Evolutionary conservation across 2,797 vertebrate species (phyloP).

Genomic region (Sorex maritimensis): DNA sequence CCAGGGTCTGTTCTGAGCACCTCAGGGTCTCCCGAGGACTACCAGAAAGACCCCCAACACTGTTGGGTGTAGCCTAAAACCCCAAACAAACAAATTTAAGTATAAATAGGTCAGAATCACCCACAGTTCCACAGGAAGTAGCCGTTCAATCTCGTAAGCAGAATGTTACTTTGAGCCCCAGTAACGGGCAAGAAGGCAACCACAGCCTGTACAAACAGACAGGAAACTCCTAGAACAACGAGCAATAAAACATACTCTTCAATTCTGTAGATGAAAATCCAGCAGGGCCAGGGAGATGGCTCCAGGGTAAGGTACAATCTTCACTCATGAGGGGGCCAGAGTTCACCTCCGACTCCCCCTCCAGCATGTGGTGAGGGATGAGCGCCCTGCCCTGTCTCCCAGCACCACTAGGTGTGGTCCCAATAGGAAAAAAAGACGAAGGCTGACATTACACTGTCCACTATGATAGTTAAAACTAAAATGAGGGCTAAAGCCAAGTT

Average conservation of each 20-base stretch:
- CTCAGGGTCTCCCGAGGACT: too few relatives aligned
- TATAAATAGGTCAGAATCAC: conserved; percentile 19
- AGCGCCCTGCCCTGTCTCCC: too few relatives aligned
- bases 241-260: conserved; percentile 47
- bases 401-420: too few relatives aligned
- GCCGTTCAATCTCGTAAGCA: conserved; percentile 16
- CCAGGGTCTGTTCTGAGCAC: too few relatives aligned
- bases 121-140: not conserved
- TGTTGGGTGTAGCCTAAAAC: too few relatives aligned
- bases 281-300: not conserved
- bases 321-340: too few relatives aligned
- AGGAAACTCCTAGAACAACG: conserved; percentile 57
- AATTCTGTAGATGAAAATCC: conserved; percentile 27
- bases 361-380: too few relatives aligned
- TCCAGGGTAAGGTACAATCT: too few relatives aligned
- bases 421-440: not conserved
- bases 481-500: conserved; percentile 3
- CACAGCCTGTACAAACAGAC: conserved; percentile 47
- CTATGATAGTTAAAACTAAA: conserved; percentile 35
- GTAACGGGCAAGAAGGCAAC: conserved; percentile 54
- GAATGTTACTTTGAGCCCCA: conserved; percentile 7
- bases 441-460: too few relatives aligned
- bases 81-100: too few relatives aligned
- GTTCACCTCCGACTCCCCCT: too few relatives aligned
- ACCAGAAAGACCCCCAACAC: too few relatives aligned